Conservation (phyloP, 2,888 invertebrate genomes). For the Tinea semifulvella region DNA sequence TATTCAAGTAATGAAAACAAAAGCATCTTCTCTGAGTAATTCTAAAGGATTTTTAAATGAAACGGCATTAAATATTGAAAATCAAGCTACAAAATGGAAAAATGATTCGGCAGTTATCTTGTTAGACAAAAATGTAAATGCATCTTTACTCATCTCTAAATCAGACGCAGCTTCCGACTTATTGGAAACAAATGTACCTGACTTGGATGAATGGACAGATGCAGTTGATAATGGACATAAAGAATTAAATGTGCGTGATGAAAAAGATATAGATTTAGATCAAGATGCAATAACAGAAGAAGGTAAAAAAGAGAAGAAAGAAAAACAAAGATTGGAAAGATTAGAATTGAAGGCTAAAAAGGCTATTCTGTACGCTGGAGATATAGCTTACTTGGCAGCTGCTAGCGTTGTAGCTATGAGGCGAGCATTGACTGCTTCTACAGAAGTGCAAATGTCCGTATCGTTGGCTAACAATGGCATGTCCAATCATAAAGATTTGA, state of each 20-base stretch:
- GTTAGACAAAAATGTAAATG: slow-evolving; percentile 26
- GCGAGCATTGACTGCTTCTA: slow-evolving; percentile 54
- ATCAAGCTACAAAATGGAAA: slow-evolving; percentile 18
- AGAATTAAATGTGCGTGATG: slow-evolving; percentile 39
- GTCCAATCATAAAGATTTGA: slow-evolving; percentile 55
- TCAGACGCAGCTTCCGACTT: slow-evolving; percentile 25
- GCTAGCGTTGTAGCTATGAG: slow-evolving; percentile 57
- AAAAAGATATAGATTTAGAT: slow-evolving; percentile 52
- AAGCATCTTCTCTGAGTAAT: slow-evolving; percentile 18
- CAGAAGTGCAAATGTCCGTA: slow-evolving; percentile 59
- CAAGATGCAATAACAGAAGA: slow-evolving; percentile 46
- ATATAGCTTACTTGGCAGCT: slow-evolving; percentile 56
- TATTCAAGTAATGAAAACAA: slow-evolving; percentile 32
- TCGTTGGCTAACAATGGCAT: slow-evolving; percentile 52
- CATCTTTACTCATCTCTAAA: neutral
- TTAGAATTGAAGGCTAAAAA: slow-evolving; percentile 56
- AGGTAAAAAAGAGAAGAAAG: slow-evolving; percentile 36
- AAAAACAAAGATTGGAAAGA: slow-evolving; percentile 44
- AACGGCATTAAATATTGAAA: slow-evolving; percentile 46
- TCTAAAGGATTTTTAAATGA: slow-evolving; percentile 52
- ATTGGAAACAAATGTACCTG: slow-evolving; percentile 37
- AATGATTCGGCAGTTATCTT: neutral
- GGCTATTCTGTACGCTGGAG: slow-evolving; percentile 57
- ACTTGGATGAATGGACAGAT: slow-evolving; percentile 48
- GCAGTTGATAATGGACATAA: slow-evolving; percentile 37